A percentile compares a stretch with the other conserved stretches of the same genome.
These are phyloP conservation scores for Paracyclopina nana DNA, from an alignment of 1,140 invertebrate species.

Conservation along the genomic window DNA sequence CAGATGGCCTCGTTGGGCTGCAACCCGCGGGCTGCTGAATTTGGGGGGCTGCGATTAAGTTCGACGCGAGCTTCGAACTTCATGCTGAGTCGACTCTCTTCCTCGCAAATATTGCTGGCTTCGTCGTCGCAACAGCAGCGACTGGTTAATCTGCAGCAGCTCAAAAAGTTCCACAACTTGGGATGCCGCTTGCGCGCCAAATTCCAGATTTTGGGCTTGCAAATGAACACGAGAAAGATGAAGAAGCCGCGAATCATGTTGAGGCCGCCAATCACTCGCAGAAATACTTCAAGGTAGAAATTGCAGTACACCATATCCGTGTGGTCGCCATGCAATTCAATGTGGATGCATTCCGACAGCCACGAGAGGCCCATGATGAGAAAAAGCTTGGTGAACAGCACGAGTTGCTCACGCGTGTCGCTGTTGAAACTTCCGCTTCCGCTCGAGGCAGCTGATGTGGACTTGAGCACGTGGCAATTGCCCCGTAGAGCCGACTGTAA, in stretches of 20 bases:
- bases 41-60: too few relatives aligned
- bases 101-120: too few relatives aligned
- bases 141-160: too few relatives aligned
- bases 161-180: not conserved
- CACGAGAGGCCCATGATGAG: constrained; percentile 11
- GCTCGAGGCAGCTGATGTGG: too few relatives aligned
- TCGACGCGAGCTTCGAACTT: too few relatives aligned
- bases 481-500: too few relatives aligned
- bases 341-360: not conserved
- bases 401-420: constrained; percentile 4
- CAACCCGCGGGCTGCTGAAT: too few relatives aligned
- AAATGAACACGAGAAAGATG: constrained; percentile 12
- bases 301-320: not conserved
- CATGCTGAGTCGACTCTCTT: too few relatives aligned
- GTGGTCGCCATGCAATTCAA: constrained; percentile 9
- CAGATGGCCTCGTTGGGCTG: too few relatives aligned
- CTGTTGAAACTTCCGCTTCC: not conserved
- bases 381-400: constrained; percentile 7
- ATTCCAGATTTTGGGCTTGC: constrained; percentile 1
- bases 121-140: too few relatives aligned
- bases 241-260: constrained; percentile 4
- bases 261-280: constrained; percentile 1
- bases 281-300: constrained; percentile 2
- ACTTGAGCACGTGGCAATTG: too few relatives aligned
- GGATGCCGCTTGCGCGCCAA: not conserved